Conservation (phyloP, 2,113 vertebrate species). For the Cinclus mexicanus region DNA sequence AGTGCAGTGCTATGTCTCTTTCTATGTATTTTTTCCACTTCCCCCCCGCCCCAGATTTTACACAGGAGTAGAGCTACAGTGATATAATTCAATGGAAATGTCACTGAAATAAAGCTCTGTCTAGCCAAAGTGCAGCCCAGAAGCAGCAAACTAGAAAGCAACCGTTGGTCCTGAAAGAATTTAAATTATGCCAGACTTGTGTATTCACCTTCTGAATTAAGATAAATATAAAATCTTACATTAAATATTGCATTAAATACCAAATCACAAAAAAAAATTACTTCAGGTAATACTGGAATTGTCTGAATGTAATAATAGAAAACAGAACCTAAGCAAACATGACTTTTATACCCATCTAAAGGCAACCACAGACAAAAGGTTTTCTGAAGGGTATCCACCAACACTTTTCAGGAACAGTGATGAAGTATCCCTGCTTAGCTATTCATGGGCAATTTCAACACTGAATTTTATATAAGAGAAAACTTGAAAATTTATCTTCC, state of each 20-base stretch:
- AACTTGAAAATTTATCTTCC: background rate
- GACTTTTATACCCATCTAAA: background rate
- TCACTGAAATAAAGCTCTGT: background rate
- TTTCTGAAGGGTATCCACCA: background rate
- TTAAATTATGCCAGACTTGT: background rate
- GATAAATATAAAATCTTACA: background rate
- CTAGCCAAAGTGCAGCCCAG: background rate
- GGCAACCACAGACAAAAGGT: background rate
- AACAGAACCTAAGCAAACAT: background rate
- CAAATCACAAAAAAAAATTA: background rate
- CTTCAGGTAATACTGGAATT: background rate
- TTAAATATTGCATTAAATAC: background rate
- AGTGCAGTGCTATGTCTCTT: background rate
- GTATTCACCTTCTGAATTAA: background rate
- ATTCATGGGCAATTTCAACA: background rate
- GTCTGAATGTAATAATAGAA: background rate
- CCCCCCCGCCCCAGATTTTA: background rate
- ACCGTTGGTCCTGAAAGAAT: background rate
- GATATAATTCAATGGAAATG: background rate
- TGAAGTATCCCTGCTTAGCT: background rate
- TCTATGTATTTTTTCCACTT: background rate
- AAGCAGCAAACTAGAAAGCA: background rate
- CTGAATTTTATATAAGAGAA: background rate
- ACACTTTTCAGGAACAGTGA: background rate
- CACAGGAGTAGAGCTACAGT: background rate